phyloP scores from a whole-genome alignment of 2,888 invertebrate genomes.

The Bibio marci region DNA sequence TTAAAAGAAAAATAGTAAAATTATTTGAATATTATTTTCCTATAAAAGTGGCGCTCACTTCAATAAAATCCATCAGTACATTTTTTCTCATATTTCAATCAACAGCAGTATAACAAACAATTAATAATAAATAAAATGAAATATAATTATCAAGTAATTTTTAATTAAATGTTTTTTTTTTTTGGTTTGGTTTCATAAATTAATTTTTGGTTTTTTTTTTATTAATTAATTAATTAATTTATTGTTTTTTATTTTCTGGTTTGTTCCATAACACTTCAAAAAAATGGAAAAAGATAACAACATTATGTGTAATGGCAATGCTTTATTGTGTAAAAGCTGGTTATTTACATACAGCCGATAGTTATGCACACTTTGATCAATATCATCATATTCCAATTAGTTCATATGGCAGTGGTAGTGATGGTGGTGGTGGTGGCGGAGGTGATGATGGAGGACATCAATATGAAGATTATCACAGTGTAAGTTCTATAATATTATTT shows the following conservation, averaged over 20 bases:
- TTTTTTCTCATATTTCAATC: background rate
- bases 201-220: background rate
- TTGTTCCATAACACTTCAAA: too few relatives aligned
- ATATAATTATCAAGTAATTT: too few relatives aligned
- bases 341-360: conserved; percentile 2
- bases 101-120: background rate
- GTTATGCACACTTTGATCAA: conserved; percentile 6
- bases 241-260: too few relatives aligned
- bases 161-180: background rate
- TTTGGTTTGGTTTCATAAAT: background rate
- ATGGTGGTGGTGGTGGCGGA: background rate
- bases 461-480: conserved; percentile 6
- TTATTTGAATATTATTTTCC: too few relatives aligned
- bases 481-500: conserved; percentile 3
- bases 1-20: too few relatives aligned
- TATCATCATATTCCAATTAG: background rate
- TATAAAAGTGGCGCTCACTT: conserved; percentile 2
- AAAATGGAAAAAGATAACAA: conserved; percentile 2
- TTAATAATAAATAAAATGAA: background rate
- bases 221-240: background rate
- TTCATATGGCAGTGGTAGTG: background rate
- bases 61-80: background rate
- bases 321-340: background rate
- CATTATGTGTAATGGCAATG: conserved; percentile 1
- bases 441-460: conserved; percentile 2